Base-by-base conservation (phyloP, 2,113 vertebrate genomes). In the Lontra canadensis region DNA sequence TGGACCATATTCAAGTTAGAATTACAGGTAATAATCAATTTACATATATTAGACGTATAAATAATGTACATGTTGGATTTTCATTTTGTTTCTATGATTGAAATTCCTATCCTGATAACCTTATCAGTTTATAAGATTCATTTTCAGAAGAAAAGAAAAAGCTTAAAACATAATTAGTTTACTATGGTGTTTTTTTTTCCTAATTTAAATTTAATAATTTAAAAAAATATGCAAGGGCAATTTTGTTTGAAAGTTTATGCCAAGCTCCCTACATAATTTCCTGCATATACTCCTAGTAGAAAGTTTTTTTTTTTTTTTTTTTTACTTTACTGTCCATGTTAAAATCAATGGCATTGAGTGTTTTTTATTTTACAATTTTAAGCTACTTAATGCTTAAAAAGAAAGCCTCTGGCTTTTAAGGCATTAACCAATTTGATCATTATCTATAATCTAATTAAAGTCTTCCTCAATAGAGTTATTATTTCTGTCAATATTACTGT, bases 131-230 rank as follows among this genome's bases (percentile, higher is more conserved):
- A 52, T 8, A 88, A 76, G 8, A 63, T 73, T 61, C 20, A 76
- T 88, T 93, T 96, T 74, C 11, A 91, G 26, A 71, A 98, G 14
- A n/a, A 42, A 90, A n/a, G 11, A 73, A 71, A 83, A 47, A 39
- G 1, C 3, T 5, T 81, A 59, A 91, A 84, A 47, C 7, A 23
- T 86, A 57, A 25, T 36, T 65, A 3, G 7, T 61, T 89, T 86
- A 9, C 25, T 31, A n/a, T 89, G 69, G 31, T 83, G 55, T 59
- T 12, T 42, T 78, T 55, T 23, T 6, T 55, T 6, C 80, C 44
- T 89, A 74, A 65, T 95, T 85, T 94, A 71, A 86, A 73, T 94
- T 83, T 71, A 76, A 25, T 69, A 95, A 59, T 74, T 87, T 59
- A 67, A 92, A 65, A 71, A 94, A 73, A 90, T 80, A 34, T 61